phyloP scores from a whole-genome alignment of 2,797 vertebrate species.

The Euthynnus affinis region DNA sequence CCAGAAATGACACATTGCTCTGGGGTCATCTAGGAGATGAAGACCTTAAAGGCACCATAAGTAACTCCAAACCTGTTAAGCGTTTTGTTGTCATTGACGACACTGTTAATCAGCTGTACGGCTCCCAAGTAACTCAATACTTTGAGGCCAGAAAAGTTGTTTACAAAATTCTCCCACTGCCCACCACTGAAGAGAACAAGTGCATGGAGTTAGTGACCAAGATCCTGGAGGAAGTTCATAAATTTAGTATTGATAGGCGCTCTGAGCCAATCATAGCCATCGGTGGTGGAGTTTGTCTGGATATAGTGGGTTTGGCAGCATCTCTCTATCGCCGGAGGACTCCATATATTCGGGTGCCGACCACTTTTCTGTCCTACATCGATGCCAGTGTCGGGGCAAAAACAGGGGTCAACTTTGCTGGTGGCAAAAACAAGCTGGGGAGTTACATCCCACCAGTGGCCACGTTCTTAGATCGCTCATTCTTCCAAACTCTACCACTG shows the following conservation, averaged over 20 bases:
- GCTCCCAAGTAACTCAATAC: slow-evolving; percentile 79
- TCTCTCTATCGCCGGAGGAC: slow-evolving; percentile 87
- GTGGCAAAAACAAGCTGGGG: slow-evolving; percentile 88
- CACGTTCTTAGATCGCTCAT: slow-evolving; percentile 84
- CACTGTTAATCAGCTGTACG: slow-evolving; percentile 82
- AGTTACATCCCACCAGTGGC: slow-evolving; percentile 84
- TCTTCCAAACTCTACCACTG: slow-evolving; percentile 82
- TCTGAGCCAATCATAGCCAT: slow-evolving; percentile 86
- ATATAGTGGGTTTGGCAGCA: slow-evolving; percentile 84
- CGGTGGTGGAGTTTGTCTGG: slow-evolving; percentile 86
- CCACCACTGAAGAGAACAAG: slow-evolving; percentile 86
- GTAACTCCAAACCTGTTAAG: slow-evolving; percentile 63
- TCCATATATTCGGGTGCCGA: slow-evolving; percentile 86
- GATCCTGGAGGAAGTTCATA: slow-evolving; percentile 85
- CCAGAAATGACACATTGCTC: slow-evolving; percentile 80
- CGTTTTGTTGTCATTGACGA: slow-evolving; percentile 87
- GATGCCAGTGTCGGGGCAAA: slow-evolving; percentile 87
- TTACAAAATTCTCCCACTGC: slow-evolving; percentile 83
- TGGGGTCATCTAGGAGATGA: slow-evolving; percentile 81
- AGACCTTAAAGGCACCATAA: slow-evolving; percentile 45
- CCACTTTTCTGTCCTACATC: slow-evolving; percentile 85
- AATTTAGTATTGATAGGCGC: slow-evolving; percentile 83
- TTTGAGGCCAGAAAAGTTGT: slow-evolving; percentile 77
- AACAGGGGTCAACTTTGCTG: slow-evolving; percentile 86
- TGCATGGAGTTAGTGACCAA: slow-evolving; percentile 83